Evolutionary conservation across 2,113 vertebrate species (phyloP), one percentile per base, ranked within the genome.

Genomic region (Hippocampus comes): DNA sequence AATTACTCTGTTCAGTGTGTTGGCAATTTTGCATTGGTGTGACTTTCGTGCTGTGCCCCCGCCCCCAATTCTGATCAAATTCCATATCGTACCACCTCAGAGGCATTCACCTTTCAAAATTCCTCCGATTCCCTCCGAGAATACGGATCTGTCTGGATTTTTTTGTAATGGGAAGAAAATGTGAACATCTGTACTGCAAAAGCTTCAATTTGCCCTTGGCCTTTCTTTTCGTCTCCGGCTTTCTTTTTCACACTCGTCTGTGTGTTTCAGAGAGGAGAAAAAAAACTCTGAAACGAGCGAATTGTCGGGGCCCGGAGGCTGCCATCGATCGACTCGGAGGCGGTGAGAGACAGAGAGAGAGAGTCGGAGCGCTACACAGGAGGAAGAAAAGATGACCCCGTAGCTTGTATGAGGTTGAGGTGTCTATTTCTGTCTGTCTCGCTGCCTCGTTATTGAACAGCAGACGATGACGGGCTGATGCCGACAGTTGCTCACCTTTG

Each of bases 321-420:
- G 78, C 72, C 90, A 90, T 90, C 80, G 88, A 91, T 91, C 72
- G 80, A 70, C 78, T 74, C 66, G 78, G 71, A 80, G 70, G 81
- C 70, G 81, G 30, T 2, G 27, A 27, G 27, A 27, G 27, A 27
- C 2, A 27, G 27, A 27, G 27, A 27, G 27, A 27, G 61, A 49
- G 49, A 57, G 55, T 41, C 49, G 48, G 64, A 64, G 30, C 67
- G 17, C 56, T 30, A 63, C 77, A 43, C 57, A 68, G 65, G 49
- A 20, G 55, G 63, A 70, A 43, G 72, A 78, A 73, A 82, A 55
- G 75, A 80, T 18, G 46, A 55, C 67, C 84, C 71, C 0, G 25
- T 79, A 87, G 77, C 76, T 84, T 68, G 76, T 82, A 81, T 83
- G 78, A 86, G 77, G 78, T 63, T 17, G 71, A 79, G 77, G 74